These are phyloP conservation scores for Andrena marginata DNA, from an alignment of 2,888 invertebrate genomes.

Conservation along the genomic window DNA sequence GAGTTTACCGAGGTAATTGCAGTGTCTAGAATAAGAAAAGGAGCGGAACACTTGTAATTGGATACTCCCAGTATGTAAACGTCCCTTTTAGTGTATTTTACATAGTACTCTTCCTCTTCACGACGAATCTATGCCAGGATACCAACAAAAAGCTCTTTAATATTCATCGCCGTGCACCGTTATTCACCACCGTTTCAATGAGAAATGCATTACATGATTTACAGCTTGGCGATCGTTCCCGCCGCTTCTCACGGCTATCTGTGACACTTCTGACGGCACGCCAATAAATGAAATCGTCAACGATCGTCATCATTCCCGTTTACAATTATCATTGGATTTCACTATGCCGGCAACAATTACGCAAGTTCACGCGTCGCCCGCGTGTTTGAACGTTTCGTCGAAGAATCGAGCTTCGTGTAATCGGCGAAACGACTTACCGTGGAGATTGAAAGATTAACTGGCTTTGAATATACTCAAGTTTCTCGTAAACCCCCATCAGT, in stretches of 20 bases:
- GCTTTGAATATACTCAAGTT: background rate
- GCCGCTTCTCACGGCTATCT: constrained; percentile 21
- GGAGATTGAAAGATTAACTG: background rate
- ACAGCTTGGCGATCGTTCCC: constrained; percentile 29
- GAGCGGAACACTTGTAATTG: background rate
- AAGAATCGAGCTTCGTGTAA: background rate
- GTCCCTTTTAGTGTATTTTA: background rate
- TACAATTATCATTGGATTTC: background rate
- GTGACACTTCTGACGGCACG: background rate
- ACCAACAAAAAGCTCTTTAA: constrained; percentile 35
- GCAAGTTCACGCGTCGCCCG: background rate
- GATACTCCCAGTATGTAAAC: background rate
- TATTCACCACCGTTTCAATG: constrained; percentile 34
- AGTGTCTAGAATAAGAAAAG: background rate
- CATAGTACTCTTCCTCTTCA: background rate
- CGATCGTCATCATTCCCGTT: background rate
- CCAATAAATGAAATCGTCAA: constrained; percentile 3
- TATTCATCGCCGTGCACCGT: constrained; percentile 25
- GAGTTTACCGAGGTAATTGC: constrained; percentile 18
- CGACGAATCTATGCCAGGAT: background rate
- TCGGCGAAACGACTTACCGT: too few relatives aligned
- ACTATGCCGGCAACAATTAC: background rate
- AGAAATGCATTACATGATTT: constrained; percentile 54
- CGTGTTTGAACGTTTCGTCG: background rate
- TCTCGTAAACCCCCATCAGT: background rate